phyloP scores from a whole-genome alignment of 1,140 invertebrate species.

The Cotesia chilonis region DNA sequence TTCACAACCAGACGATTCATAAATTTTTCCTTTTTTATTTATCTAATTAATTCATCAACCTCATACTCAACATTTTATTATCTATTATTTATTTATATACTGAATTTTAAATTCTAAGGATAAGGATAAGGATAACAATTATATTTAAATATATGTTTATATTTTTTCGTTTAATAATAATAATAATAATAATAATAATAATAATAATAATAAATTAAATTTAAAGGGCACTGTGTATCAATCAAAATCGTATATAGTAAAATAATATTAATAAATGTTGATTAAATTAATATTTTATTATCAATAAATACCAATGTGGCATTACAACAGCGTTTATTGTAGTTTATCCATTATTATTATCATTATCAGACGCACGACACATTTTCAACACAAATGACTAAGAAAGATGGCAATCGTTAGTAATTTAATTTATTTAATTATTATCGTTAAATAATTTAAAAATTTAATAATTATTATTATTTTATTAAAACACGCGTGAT shows the following conservation, averaged over 20 bases:
- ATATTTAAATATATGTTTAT: too few species aligned
- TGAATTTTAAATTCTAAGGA: not conserved
- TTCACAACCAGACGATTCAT: not conserved
- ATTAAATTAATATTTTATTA: conserved; percentile 6
- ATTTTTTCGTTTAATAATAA: too few species aligned
- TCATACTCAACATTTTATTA: too few species aligned
- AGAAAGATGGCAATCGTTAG: conserved; percentile 61
- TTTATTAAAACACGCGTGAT: too few species aligned
- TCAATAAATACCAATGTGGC: conserved; percentile 59
- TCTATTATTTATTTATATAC: conserved; percentile 10
- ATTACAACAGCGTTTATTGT: conserved; percentile 40
- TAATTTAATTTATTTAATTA: too few species aligned
- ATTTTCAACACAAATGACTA: conserved; percentile 65
- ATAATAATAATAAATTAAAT: conserved; percentile 61
- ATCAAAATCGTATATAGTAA: too few species aligned
- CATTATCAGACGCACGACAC: conserved; percentile 44
- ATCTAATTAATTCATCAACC: too few species aligned
- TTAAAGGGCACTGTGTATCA: conserved; percentile 60
- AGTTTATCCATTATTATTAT: not conserved
- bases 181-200: conserved; percentile 54
- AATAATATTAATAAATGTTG: too few species aligned
- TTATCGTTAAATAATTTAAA: too few species aligned
- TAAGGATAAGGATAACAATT: not conserved
- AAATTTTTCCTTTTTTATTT: too few species aligned
- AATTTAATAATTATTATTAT: too few species aligned